Percentiles rank a stretch among this genome's conserved stretches.
Conservation (phyloP, 30 jellyfish, hydroid and myxozoan genomes). For the Mastigias papua region DNA sequence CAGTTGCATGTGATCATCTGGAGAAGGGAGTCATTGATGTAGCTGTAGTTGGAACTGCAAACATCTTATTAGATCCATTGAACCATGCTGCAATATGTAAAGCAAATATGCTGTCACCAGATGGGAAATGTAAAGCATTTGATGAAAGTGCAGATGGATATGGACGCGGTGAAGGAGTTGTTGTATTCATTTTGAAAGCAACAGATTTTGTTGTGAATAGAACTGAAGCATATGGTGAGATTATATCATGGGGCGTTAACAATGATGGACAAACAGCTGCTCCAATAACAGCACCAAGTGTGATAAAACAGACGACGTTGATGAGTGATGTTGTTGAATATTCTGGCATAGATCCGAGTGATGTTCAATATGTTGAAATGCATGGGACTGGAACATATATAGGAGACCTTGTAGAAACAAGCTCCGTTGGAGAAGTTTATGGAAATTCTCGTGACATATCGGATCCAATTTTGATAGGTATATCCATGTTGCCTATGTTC, state of each 20-base stretch:
- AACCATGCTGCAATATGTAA: constrained; percentile 47
- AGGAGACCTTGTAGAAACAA: constrained; percentile 66
- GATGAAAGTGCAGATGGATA: constrained; percentile 77
- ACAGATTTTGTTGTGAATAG: background rate
- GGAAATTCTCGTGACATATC: constrained; percentile 11
- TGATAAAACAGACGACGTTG: constrained; percentile 21
- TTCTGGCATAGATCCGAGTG: constrained; percentile 22
- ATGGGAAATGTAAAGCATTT: constrained; percentile 62
- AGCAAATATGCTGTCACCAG: constrained; percentile 70
- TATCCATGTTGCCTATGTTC: background rate
- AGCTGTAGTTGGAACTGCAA: constrained; percentile 68
- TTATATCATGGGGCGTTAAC: constrained; percentile 41
- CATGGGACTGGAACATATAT: constrained; percentile 77
- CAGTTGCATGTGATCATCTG: constrained; percentile 58
- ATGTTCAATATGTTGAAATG: constrained; percentile 60
- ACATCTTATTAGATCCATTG: constrained; percentile 29
- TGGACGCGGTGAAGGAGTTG: constrained; percentile 74
- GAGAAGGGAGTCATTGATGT: constrained; percentile 48
- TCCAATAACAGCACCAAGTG: constrained; percentile 77
- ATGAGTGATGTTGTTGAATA: constrained; percentile 29
- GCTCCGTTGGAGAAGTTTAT: constrained; percentile 53
- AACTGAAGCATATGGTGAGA: constrained; percentile 30
- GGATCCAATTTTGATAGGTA: constrained; percentile 40
- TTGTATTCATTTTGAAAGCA: constrained; percentile 33
- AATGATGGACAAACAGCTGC: constrained; percentile 70